Base-by-base conservation (phyloP, 2,113 vertebrate genomes). In the Seriola aureovittata region DNA sequence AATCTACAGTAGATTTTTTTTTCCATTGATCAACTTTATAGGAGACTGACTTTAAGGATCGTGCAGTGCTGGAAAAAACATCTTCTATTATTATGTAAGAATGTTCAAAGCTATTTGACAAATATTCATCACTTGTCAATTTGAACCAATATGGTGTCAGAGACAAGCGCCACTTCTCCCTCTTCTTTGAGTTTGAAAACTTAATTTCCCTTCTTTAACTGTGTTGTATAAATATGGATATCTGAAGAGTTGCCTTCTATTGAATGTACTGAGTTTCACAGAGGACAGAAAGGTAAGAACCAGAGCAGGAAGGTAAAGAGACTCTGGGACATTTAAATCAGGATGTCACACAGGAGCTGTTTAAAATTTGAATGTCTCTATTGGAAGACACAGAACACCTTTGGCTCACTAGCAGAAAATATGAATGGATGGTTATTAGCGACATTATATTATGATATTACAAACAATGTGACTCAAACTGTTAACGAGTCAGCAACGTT, bases 121-220 rank as follows among this genome's bases (percentile, higher is more conserved):
- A 25, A 46, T 0, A 40, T 71, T 17, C 13, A n/a, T 38, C 10
- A 25, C 4, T 34, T 69, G 23, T 21, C 19, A 34, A 68, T 5
- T 34, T 34, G 5, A 67, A 36, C 46, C 16, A 38, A 63, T 69
- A 14, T 66, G 25, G 10, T 78, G 42, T n/a, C 54, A 10, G 5
- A 78, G 58, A 85, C 60, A 72, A 82, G 86, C 50, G 63, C 84
- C 32, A 89, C 84, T 83, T 75, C 36, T 77, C 50, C 87, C 38
- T 70, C 76, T 57, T 73, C 78, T 85, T 71, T 84, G 81, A 77
- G 74, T 85, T 87, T 89, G 62, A 88, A 88, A 86, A 59, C 67
- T 92, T 92, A 89, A 92, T 93, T 92, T 69, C 85, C 84, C 78
- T 64, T 55, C 68, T 69, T 85, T 5, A 72, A 71, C 65, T 75